Evolutionary conservation across 2,797 vertebrate genomes (phyloP), one percentile per base, ranked within the genome.

Genomic region (Eleutherodactylus coqui): DNA sequence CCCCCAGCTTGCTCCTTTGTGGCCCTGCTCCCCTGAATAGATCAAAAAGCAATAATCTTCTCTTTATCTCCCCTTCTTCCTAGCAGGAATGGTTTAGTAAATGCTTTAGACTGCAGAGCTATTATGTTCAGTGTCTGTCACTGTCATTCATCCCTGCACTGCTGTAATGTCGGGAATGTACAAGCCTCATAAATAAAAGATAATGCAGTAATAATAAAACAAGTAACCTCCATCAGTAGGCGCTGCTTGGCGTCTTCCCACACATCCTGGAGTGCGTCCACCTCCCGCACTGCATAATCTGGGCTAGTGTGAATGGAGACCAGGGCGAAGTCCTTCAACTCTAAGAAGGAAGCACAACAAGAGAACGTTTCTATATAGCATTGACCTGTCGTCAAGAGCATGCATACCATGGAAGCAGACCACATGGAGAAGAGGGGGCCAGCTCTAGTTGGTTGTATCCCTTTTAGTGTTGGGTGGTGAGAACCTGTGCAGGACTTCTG

Each of bases 171-270:
- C 11, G 49, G 51, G 70, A 76, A 72, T 49, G 85, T 67, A 70
- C n/a, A 32, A 55, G 32, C 64, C 36, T 47, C 29, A 62, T 69
- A 80, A 84, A 75, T 80, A 43, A 75, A 80, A 67, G 51, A 84
- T 53, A 75, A 79, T 6, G 29, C 17, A 19, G 32, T 0, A 70
- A 49, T 43, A 53, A 84, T 53, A 38, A 87, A 84, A 27, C 2
- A 9, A 21, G 45, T 19, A 45, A 89, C 88, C 88, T 89, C 88
- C n/a, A 83, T 49, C 24, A 75, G 81, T 36, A 88, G 75, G 27
- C 87, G 81, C 24, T 89, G 55, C 81, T 83, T 88, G 60, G 84
- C 84, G 24, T 88, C 86, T 80, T 79, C 70, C 88, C 88, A 89
- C 62, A 78, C 86, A 62, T 88, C 88, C 67, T 83, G 88, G 6